Evolutionary conservation across 2,797 vertebrate species (phyloP).

Genomic region (Oreochromis mossambicus): DNA sequence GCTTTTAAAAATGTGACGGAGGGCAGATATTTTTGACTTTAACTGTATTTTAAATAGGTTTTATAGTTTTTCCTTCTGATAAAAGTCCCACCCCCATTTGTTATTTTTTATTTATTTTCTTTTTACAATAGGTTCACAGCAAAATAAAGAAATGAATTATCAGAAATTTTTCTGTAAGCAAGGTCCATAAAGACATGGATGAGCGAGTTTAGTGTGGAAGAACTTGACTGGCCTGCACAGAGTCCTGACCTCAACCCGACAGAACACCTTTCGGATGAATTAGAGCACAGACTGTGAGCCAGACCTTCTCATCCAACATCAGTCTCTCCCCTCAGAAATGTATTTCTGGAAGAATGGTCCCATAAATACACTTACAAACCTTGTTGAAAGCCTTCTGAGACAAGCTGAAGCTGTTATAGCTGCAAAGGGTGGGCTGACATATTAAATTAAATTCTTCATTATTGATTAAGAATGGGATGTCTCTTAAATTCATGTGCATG

Average conservation of each 20-base stretch:
- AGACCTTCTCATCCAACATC: not conserved
- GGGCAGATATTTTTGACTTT: not conserved
- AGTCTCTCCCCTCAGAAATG: not conserved
- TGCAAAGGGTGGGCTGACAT: not conserved
- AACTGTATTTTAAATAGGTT: not conserved
- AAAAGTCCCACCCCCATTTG: not conserved
- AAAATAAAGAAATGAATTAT: not conserved
- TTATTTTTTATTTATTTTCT: accelerated
- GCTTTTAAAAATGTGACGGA: not conserved
- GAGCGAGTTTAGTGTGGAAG: not conserved
- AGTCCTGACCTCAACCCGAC: not conserved
- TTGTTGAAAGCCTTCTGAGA: not conserved
- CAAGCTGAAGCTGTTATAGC: not conserved
- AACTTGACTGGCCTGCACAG: not conserved
- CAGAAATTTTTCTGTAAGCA: not conserved
- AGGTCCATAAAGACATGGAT: not conserved
- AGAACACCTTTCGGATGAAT: not conserved
- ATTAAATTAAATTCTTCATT: not conserved
- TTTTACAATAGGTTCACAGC: not conserved
- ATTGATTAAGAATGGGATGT: not conserved
- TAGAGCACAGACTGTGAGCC: not conserved
- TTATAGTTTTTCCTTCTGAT: not conserved
- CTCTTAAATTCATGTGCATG: not conserved
- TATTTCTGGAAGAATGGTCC: not conserved
- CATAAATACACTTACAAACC: not conserved